Evolutionary conservation across 1,140 invertebrate species (phyloP).

Genomic region (Drosophila nasuta): DNA sequence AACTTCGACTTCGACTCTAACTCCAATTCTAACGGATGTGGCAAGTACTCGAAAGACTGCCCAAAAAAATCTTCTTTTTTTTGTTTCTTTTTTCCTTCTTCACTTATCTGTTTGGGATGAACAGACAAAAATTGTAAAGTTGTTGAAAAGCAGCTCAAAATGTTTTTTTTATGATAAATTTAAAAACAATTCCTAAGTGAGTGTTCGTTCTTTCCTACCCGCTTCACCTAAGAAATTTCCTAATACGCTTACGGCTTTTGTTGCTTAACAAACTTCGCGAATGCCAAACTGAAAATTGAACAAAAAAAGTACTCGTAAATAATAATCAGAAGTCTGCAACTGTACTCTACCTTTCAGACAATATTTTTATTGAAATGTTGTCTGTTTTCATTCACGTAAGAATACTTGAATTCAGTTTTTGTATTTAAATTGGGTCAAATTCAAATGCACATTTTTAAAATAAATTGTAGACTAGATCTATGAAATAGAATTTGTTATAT

Average conservation of each 20-base stretch:
- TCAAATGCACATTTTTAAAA: too few relatives aligned
- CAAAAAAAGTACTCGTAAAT: slow-evolving; percentile 70
- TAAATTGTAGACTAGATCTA: too few relatives aligned
- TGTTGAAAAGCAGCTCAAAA: slow-evolving; percentile 56
- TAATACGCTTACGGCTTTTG: slow-evolving; percentile 67
- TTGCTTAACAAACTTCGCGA: slow-evolving; percentile 51
- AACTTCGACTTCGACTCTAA: slow-evolving; percentile 3
- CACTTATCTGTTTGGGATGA: slow-evolving; percentile 31
- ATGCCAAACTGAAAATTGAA: slow-evolving; percentile 50
- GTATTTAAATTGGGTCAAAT: not conserved
- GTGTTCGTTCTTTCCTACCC: slow-evolving; percentile 11
- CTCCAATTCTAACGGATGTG: slow-evolving; percentile 20
- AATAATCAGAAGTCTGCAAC: slow-evolving; percentile 60
- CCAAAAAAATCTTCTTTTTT: slow-evolving; percentile 24
- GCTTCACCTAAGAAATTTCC: slow-evolving; percentile 7
- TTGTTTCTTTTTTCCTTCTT: not conserved
- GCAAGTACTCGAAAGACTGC: slow-evolving; percentile 40
- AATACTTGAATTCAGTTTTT: not conserved
- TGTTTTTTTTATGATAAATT: slow-evolving; percentile 70
- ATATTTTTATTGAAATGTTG: not conserved
- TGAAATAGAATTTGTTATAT: too few relatives aligned
- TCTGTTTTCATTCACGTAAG: too few relatives aligned
- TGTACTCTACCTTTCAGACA: slow-evolving; percentile 7
- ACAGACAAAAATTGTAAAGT: slow-evolving; percentile 64
- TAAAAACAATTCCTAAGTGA: slow-evolving; percentile 70